Conservation (phyloP, 2,113 vertebrate species). For the Ranitomeya imitator region DNA sequence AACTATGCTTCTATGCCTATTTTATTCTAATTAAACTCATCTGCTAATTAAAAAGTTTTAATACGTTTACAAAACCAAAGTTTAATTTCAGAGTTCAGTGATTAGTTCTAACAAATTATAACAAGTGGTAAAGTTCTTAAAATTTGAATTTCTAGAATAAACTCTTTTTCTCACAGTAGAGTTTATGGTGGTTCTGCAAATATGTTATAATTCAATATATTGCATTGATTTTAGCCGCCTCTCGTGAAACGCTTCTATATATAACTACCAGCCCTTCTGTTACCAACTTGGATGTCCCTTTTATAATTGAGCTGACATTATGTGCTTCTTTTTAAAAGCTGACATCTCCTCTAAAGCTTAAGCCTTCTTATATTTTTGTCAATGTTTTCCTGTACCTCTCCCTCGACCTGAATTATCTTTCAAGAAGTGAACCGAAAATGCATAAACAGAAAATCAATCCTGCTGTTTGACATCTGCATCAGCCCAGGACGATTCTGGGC, state of each 20-base stretch:
- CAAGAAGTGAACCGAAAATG: constrained; percentile 55
- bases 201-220: constrained; percentile 23
- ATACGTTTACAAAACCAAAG: background rate
- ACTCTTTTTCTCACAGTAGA: background rate
- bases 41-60: background rate
- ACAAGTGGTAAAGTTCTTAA: background rate
- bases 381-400: constrained; percentile 49
- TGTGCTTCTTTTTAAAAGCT: constrained; percentile 29
- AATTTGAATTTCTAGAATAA: background rate
- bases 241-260: background rate
- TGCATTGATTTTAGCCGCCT: background rate
- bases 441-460: constrained; percentile 58
- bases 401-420: constrained; percentile 55
- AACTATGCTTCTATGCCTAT: background rate
- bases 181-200: background rate
- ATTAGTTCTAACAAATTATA: background rate
- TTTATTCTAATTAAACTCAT: background rate
- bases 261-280: background rate
- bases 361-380: constrained; percentile 52
- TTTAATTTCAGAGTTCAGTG: background rate
- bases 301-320: constrained; percentile 34
- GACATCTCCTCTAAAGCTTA: constrained; percentile 48
- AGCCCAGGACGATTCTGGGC: constrained; percentile 34
- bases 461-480: constrained; percentile 55
- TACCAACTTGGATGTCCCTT: constrained; percentile 1